Evolutionary conservation across 2,113 vertebrate genomes (phyloP).

Genomic region (Phoenicopterus ruber): DNA sequence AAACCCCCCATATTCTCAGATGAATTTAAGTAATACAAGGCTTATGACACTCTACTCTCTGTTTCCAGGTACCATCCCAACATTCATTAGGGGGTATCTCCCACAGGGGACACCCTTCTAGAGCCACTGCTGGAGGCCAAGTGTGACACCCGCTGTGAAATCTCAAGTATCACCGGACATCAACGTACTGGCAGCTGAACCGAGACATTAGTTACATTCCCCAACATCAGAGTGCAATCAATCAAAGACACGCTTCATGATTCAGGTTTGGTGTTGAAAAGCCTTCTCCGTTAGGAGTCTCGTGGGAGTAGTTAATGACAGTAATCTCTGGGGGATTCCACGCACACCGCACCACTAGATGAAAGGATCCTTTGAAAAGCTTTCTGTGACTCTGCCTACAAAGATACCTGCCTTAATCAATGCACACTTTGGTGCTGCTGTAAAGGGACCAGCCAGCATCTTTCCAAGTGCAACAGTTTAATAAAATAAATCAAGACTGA

Average conservation of each 20-base stretch:
- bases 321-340: not conserved
- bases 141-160: not conserved
- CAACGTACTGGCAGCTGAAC: not conserved
- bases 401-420: not conserved
- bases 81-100: not conserved
- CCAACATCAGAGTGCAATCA: not conserved
- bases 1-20: fast-evolving
- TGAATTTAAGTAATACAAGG: not conserved
- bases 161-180: not conserved
- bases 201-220: not conserved
- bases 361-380: not conserved
- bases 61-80: not conserved
- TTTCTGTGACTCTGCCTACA: not conserved
- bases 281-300: not conserved
- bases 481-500: not conserved
- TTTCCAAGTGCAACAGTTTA: not conserved
- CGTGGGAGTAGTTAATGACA: not conserved
- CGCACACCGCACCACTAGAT: not conserved
- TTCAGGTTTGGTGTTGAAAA: not conserved
- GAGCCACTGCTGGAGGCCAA: not conserved
- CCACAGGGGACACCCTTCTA: not conserved
- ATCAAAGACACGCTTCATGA: not conserved
- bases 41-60: not conserved
- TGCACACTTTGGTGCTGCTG: not conserved
- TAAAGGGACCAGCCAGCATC: not conserved